These are phyloP conservation scores for Strix uralensis DNA, from an alignment of 2,113 vertebrate genomes.

Conservation along the genomic window DNA sequence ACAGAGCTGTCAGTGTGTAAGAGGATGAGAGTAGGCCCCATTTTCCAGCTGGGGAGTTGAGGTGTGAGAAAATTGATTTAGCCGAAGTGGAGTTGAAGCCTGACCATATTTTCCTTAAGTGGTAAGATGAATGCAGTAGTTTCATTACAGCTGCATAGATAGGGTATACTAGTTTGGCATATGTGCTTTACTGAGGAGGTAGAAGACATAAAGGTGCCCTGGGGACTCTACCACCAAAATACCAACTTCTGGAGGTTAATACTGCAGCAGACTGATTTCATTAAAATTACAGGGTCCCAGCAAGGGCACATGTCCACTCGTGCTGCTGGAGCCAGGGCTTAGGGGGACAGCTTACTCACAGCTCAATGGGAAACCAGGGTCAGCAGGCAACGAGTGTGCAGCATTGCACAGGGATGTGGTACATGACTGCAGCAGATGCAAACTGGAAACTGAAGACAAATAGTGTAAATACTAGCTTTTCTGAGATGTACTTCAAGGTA, in stretches of 20 bases:
- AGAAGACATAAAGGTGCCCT: background rate
- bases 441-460: background rate
- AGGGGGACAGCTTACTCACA: background rate
- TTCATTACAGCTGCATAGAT: background rate
- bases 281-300: background rate
- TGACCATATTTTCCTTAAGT: background rate
- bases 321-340: background rate
- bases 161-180: background rate
- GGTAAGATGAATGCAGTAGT: background rate
- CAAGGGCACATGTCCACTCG: rapidly evolving
- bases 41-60: background rate
- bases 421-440: background rate
- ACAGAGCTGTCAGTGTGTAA: background rate
- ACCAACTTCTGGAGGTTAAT: background rate
- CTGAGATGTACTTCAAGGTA: background rate
- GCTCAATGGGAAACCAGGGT: background rate
- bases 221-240: background rate
- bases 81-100: background rate
- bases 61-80: background rate
- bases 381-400: background rate
- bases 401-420: background rate
- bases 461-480: background rate
- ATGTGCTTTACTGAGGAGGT: background rate
- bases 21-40: background rate
- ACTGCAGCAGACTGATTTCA: background rate